Base-by-base conservation (phyloP, 2,113 vertebrate species). In the Thunnus maccoyii region DNA sequence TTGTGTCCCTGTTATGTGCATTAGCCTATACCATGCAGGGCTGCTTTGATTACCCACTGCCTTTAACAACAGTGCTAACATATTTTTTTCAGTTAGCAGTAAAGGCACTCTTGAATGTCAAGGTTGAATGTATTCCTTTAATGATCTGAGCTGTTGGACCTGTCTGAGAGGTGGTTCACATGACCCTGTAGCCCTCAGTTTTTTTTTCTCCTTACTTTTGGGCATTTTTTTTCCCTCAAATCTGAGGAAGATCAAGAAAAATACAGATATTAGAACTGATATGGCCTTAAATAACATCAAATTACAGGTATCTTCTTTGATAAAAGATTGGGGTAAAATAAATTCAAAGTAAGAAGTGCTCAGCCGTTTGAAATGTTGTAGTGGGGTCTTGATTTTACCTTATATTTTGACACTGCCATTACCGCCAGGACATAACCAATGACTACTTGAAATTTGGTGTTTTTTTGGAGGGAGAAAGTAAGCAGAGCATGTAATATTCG, bases 71-170 rank as follows among this genome's bases (percentile, higher is more conserved):
- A 52, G 18, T 15, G 52, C 60, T n/a, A 41, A 3, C 60, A n/a
- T 47, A 14, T 5, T 6, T 10, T 64, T 44, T 62, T 55, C 16
- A 70, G 7, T 74, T 7, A 2, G 55, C 54, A 52, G 30, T 6
- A 44, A 20, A 30, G 3, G 22, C 20, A 27, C 30, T 20, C 32
- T 5, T 3, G 30, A 55, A 73, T 51, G 72, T 72, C 57, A 36
- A 58, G 69, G 60, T 25, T 78, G 74, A 86, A 60, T 48, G 17
- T 78, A 62, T 69, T 88, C 17, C 22, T 70, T 56, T 73, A 85
- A 80, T 52, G 54, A 85, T 56, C 55, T n/a, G 76, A 41, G 17
- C 46, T 50, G 47, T 36, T 72, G 63, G 61, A 62, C 27, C 52
- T 55, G 51, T 58, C 56, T 46, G 50, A 30, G 41, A 17, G 55